Percentiles rank a stretch among this genome's conserved stretches.
These are phyloP conservation scores for Stichopus horrens DNA, from an alignment of 53 echinoderm and acorn worm genomes.

Conservation along the genomic window DNA sequence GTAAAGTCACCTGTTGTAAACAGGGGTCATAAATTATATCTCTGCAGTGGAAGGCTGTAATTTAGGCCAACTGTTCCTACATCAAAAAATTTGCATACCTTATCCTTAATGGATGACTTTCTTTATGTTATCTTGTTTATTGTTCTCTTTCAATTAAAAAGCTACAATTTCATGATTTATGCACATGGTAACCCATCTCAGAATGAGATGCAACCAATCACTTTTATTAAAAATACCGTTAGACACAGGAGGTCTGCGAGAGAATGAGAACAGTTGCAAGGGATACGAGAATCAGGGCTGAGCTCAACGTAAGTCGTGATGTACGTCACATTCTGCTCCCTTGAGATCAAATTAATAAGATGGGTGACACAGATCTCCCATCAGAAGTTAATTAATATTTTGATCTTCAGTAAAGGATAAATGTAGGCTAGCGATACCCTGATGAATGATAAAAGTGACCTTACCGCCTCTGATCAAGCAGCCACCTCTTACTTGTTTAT, in stretches of 20 bases:
- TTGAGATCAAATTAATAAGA: conserved; percentile 18
- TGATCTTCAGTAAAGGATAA: too few species aligned
- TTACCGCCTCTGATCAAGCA: too few species aligned
- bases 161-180: background rate
- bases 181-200: background rate
- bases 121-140: background rate
- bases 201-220: too few species aligned
- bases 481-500: too few species aligned
- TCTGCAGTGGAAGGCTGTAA: background rate
- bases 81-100: background rate
- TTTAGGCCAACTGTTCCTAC: too few species aligned
- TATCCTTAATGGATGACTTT: background rate
- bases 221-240: too few species aligned
- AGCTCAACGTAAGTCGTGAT: background rate
- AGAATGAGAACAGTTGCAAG: too few species aligned
- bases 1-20: background rate
- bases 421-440: too few species aligned
- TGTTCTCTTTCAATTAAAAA: background rate
- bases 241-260: too few species aligned
- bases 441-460: too few species aligned
- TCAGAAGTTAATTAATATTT: conserved; percentile 2
- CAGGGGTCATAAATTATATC: background rate
- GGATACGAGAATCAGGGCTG: background rate
- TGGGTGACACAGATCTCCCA: background rate
- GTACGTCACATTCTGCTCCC: conserved; percentile 19